Percentiles rank a stretch among this genome's conserved stretches.
These are phyloP conservation scores for Metopia argyrocephala DNA, from an alignment of 2,888 invertebrate genomes.

Conservation along the genomic window DNA sequence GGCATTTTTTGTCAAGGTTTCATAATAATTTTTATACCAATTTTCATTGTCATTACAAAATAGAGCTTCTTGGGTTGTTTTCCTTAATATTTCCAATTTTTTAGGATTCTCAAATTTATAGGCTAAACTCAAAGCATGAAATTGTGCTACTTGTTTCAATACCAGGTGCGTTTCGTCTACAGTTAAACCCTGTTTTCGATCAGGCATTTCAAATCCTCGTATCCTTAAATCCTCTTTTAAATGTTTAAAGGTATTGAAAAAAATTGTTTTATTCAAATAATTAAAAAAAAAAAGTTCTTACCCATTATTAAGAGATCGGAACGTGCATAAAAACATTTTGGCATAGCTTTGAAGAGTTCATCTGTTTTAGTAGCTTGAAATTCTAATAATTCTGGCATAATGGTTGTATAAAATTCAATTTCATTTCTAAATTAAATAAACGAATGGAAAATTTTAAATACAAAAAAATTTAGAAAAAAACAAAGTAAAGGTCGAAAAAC, in stretches of 20 bases:
- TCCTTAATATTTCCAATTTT: conserved; percentile 79
- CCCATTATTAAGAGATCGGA: conserved; percentile 81
- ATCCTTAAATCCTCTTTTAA: conserved; percentile 82
- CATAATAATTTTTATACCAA: conserved; percentile 85
- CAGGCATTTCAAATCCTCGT: conserved; percentile 83
- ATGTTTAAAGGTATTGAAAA: not conserved
- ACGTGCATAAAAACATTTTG: conserved; percentile 82
- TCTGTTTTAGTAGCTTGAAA: conserved; percentile 80
- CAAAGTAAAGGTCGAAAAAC: not conserved
- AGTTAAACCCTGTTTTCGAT: conserved; percentile 82
- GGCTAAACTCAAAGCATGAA: conserved; percentile 83
- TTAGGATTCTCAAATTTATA: conserved; percentile 82
- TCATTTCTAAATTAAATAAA: conserved; percentile 80
- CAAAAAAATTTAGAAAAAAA: not conserved
- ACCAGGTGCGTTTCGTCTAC: conserved; percentile 82
- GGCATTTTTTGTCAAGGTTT: conserved; percentile 83
- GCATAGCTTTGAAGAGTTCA: conserved; percentile 80
- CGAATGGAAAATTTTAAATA: not conserved
- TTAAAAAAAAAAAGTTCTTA: too few species aligned
- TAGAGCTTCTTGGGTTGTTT: conserved; percentile 80
- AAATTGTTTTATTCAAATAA: too few species aligned
- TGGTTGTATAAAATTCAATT: conserved; percentile 85
- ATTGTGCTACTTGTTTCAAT: conserved; percentile 82
- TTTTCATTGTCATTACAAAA: conserved; percentile 83
- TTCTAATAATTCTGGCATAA: conserved; percentile 83